Evolutionary conservation across 2,113 vertebrate genomes (phyloP).

Genomic region (Pterocles orientalis): DNA sequence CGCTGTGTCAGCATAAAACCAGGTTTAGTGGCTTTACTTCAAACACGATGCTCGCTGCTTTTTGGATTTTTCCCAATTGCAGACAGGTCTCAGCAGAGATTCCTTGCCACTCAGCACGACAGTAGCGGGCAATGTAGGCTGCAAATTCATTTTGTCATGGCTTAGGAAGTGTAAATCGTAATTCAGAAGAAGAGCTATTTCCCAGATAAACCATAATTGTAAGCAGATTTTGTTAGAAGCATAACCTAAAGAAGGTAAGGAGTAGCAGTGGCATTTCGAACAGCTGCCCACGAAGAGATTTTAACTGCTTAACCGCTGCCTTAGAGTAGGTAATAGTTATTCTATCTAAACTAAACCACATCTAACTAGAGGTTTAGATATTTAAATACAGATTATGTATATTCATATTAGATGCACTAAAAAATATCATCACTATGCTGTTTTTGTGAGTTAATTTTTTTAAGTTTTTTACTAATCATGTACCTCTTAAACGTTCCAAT

Average conservation of each 20-base stretch:
- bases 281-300: not conserved
- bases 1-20: not conserved
- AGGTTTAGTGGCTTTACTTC: not conserved
- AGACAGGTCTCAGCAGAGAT: not conserved
- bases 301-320: not conserved
- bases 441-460: not conserved
- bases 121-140: not conserved
- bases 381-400: not conserved
- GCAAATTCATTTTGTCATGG: conserved; percentile 36
- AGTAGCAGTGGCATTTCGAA: not conserved
- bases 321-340: not conserved
- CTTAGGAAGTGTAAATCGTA: not conserved
- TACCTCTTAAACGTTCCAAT: not conserved
- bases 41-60: not conserved
- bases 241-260: not conserved
- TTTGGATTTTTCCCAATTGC: not conserved
- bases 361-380: not conserved
- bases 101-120: not conserved
- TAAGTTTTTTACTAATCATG: not conserved
- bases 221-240: conserved; percentile 23
- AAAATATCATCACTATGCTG: not conserved
- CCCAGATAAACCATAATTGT: not conserved
- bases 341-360: not conserved
- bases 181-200: not conserved
- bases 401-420: not conserved